Evolutionary conservation across 2,113 vertebrate species (phyloP).

Genomic region (Sander lucioperca): DNA sequence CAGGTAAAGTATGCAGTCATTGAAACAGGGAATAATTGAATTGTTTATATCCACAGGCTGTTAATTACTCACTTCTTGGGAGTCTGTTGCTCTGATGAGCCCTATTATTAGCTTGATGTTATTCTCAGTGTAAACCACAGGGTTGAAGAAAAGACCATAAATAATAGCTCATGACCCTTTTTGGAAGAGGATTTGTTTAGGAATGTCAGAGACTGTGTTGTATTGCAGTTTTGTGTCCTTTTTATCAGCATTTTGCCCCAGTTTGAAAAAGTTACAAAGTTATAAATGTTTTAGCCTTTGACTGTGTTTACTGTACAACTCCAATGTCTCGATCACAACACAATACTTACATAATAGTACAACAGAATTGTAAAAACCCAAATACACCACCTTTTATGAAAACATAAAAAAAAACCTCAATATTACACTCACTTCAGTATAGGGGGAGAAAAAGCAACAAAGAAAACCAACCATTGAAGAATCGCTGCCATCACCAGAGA

Average conservation of each 20-base stretch:
- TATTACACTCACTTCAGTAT: background rate
- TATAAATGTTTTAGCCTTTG: background rate
- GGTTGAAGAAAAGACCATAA: background rate
- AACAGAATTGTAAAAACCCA: background rate
- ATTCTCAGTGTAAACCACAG: background rate
- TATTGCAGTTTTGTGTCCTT: background rate
- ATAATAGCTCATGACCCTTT: background rate
- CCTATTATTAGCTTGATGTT: constrained; percentile 36
- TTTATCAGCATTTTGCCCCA: background rate
- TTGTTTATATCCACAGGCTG: constrained; percentile 22
- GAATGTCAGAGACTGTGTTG: background rate
- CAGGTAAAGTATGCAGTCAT: background rate
- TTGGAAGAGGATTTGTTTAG: background rate
- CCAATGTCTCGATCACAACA: background rate
- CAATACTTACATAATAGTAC: background rate
- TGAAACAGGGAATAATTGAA: constrained; percentile 20
- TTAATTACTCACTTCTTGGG: constrained; percentile 34
- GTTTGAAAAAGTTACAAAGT: background rate
- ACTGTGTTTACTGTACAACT: constrained; percentile 1
- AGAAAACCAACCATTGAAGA: background rate
- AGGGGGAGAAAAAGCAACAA: background rate
- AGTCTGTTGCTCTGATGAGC: constrained; percentile 22
- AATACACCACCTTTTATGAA: background rate
- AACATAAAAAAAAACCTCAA: background rate
- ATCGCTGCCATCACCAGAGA: background rate